A percentile compares a stretch with the other conserved stretches of the same genome.
Evolutionary conservation across 2,113 vertebrate species (phyloP).

Genomic region (Nyctereutes procyonoides): DNA sequence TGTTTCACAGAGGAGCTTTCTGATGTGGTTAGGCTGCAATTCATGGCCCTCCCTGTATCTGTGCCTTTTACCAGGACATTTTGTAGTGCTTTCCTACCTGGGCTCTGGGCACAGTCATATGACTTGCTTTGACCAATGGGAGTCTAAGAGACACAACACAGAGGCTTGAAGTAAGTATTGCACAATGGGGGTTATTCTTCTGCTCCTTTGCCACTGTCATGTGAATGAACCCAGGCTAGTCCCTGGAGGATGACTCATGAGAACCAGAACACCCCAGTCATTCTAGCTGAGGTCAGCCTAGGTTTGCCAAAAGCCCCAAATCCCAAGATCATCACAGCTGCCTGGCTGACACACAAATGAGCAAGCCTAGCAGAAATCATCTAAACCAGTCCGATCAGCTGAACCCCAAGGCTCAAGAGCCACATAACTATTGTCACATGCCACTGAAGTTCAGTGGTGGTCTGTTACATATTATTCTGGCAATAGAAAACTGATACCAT

Average conservation of each 20-base stretch:
- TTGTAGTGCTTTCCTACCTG: neutral
- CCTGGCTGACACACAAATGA: neutral
- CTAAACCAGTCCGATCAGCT: neutral
- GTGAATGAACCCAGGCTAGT: neutral
- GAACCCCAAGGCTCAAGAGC: neutral
- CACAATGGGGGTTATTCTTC: neutral
- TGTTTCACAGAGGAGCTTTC: neutral
- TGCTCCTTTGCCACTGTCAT: neutral
- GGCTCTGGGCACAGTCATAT: neutral
- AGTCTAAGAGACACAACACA: neutral
- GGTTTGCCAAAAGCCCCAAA: neutral
- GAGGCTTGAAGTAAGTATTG: neutral
- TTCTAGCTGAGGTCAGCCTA: neutral
- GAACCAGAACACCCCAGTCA: neutral
- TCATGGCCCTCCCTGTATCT: neutral
- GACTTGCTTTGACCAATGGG: neutral
- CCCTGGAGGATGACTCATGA: neutral
- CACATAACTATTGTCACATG: fast-evolving
- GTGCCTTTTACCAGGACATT: neutral
- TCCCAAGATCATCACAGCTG: neutral
- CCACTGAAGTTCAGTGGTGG: neutral
- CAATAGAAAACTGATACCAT: neutral
- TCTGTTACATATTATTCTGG: neutral
- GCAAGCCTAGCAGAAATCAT: neutral
- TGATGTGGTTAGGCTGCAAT: neutral